Percentiles rank a stretch among this genome's conserved stretches.
Conservation (phyloP, 2,113 vertebrate species). For the Forbesichthys papilliferus region DNA sequence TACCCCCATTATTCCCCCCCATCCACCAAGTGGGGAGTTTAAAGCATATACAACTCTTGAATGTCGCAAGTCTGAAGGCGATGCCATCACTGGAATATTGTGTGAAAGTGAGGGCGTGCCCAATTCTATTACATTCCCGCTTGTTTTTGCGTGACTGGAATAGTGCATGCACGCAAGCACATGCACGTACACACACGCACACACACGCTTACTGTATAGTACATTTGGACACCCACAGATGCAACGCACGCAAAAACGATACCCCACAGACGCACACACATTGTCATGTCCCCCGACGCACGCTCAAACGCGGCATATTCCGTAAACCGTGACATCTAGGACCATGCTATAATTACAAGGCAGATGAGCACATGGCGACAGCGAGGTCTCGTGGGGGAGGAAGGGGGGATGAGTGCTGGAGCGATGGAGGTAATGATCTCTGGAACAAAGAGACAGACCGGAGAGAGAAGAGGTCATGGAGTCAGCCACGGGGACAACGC, state of each 20-base stretch:
- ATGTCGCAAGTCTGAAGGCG: conserved; percentile 51
- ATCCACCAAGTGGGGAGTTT: conserved; percentile 33
- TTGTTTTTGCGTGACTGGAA: conserved; percentile 30
- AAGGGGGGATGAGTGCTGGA: not conserved
- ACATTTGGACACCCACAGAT: conserved; percentile 29
- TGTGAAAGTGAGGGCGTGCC: conserved; percentile 41
- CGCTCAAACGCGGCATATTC: conserved; percentile 60
- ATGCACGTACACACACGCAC: conserved; percentile 14
- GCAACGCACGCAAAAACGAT: conserved; percentile 9
- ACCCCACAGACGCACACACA: conserved; percentile 10
- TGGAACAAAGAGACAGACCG: conserved; percentile 73
- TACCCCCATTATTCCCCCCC: too few species aligned
- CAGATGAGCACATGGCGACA: conserved; percentile 78
- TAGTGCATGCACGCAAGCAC: conserved; percentile 9
- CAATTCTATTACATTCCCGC: conserved; percentile 35
- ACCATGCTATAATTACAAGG: conserved; percentile 81
- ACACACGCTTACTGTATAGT: not conserved
- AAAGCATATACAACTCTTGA: conserved; percentile 41
- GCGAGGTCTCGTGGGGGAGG: conserved; percentile 62
- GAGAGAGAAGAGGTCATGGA: conserved; percentile 75
- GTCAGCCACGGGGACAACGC: conserved; percentile 63
- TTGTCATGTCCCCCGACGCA: conserved; percentile 22
- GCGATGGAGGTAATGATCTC: conserved; percentile 70
- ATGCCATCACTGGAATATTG: conserved; percentile 46
- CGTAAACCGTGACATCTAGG: conserved; percentile 76